Conservation (phyloP, 2,888 invertebrate genomes). For the Andrena praecox region DNA sequence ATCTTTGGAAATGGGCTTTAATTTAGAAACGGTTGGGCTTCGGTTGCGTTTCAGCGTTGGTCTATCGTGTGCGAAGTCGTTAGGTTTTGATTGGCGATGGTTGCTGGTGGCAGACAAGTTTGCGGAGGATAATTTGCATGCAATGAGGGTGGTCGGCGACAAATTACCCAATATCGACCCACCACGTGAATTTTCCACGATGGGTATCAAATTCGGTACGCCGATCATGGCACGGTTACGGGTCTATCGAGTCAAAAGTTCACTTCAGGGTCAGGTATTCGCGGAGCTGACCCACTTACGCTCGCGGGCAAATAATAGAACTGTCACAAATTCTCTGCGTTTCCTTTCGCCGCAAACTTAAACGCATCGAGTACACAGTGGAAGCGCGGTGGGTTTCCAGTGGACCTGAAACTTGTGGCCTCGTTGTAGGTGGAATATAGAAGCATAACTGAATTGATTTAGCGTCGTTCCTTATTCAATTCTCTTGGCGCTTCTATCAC, state of each 20-base stretch:
- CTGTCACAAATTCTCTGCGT: slow-evolving; percentile 4
- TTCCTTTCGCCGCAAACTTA: slow-evolving; percentile 17
- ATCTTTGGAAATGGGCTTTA: too few species aligned
- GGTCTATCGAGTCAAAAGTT: background rate
- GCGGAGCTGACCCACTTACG: slow-evolving; percentile 34
- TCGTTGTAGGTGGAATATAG: too few species aligned
- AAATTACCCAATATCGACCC: slow-evolving; percentile 21
- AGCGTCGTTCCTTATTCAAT: too few species aligned
- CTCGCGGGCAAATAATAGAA: background rate
- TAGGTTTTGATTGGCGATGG: too few species aligned
- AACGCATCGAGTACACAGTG: slow-evolving; percentile 15
- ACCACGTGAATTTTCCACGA: background rate
- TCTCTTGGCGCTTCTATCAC: too few species aligned
- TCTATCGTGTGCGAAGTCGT: too few species aligned
- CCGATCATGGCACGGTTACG: background rate
- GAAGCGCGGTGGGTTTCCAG: too few species aligned
- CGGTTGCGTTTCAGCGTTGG: too few species aligned
- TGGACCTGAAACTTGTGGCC: too few species aligned
- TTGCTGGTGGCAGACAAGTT: slow-evolving; percentile 10
- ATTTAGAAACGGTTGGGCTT: too few species aligned
- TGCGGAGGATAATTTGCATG: slow-evolving; percentile 32
- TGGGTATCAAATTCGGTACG: background rate
- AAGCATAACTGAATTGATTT: too few species aligned
- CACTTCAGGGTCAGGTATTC: slow-evolving; percentile 28
- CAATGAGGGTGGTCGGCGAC: slow-evolving; percentile 2